Percentiles rank a stretch among this genome's conserved stretches.
These are phyloP conservation scores for Sardina pilchardus DNA, from an alignment of 2,113 vertebrate species.

Conservation along the genomic window DNA sequence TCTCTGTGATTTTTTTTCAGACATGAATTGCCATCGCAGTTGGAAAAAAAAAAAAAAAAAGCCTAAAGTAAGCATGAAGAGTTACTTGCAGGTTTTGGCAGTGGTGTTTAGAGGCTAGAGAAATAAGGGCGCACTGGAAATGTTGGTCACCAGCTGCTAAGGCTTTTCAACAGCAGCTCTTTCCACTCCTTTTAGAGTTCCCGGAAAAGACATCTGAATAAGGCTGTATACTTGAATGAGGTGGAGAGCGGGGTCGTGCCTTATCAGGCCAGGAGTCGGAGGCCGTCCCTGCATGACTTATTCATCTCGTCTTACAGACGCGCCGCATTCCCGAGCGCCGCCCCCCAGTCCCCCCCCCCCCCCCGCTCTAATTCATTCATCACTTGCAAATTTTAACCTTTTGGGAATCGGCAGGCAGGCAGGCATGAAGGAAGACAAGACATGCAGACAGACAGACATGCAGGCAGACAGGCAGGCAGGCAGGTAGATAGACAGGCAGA, in stretches of 20 bases:
- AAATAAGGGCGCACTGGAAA: not conserved
- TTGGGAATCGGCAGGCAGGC: constrained; percentile 11
- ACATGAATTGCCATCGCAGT: not conserved
- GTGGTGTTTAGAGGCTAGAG: not conserved
- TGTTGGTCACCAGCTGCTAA: not conserved
- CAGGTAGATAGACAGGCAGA: too few species aligned
- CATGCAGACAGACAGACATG: too few species aligned
- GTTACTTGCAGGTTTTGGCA: not conserved
- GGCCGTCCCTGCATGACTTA: constrained; percentile 51
- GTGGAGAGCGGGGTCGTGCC: not conserved
- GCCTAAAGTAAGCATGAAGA: not conserved
- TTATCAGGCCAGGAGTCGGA: constrained; percentile 38
- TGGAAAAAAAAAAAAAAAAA: not conserved
- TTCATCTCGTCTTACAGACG: constrained; percentile 50
- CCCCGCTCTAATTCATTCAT: constrained; percentile 39
- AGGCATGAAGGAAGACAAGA: not conserved
- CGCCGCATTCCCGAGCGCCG: constrained; percentile 41
- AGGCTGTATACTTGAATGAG: not conserved
- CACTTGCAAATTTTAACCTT: constrained; percentile 39
- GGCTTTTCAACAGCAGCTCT: not conserved
- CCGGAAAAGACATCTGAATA: not conserved
- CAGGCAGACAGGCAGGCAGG: too few species aligned
- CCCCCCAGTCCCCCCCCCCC: constrained; percentile 45
- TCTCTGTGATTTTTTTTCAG: not conserved
- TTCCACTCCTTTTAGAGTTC: not conserved